Evolutionary conservation across 2,888 invertebrate species (phyloP).

Genomic region (Tetragonisca angustula): DNA sequence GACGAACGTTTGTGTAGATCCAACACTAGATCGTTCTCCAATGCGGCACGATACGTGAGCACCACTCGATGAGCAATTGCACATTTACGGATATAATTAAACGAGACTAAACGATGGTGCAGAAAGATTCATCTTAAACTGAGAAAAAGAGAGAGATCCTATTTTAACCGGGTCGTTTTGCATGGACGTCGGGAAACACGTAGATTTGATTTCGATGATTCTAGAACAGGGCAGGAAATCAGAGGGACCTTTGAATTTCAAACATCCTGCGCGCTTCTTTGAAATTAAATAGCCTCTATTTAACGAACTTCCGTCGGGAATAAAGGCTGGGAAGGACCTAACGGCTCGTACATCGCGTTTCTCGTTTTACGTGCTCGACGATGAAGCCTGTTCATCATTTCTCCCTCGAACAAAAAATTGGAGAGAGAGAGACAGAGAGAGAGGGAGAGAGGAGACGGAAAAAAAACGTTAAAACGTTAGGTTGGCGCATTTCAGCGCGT

Average conservation of each 20-base stretch:
- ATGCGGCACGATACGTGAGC: background rate
- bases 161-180: background rate
- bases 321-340: constrained; percentile 16
- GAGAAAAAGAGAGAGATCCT: background rate
- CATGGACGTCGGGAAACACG: background rate
- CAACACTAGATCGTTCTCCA: background rate
- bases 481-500: background rate
- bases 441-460: too few species aligned
- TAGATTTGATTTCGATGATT: background rate
- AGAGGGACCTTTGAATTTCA: constrained; percentile 1
- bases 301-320: constrained; percentile 17
- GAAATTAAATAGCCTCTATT: constrained; percentile 5
- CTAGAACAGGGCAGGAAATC: background rate
- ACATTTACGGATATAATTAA: background rate
- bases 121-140: background rate
- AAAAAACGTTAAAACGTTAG: constrained; percentile 6
- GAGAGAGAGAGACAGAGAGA: too few species aligned
- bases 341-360: background rate
- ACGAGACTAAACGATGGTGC: background rate
- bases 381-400: constrained; percentile 14
- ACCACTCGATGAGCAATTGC: background rate
- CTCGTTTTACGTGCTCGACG: constrained; percentile 4
- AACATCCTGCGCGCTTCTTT: constrained; percentile 10
- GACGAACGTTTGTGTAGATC: background rate
- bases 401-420: background rate